Evolutionary conservation across 2,888 invertebrate species (phyloP).

Genomic region (Coenonympha glycerion): DNA sequence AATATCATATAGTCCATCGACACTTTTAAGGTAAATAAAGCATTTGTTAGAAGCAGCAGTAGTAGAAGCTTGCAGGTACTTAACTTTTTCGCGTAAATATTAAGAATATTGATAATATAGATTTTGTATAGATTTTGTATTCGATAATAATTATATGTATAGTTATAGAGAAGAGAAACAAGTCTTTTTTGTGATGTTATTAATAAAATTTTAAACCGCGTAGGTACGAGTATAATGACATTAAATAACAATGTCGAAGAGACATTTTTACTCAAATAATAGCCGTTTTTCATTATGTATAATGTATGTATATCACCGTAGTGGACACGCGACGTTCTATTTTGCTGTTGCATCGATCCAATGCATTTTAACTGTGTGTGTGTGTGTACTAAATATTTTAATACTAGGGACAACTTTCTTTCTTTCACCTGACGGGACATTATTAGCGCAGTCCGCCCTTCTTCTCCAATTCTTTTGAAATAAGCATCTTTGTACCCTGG

Average conservation of each 20-base stretch:
- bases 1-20: too few relatives aligned
- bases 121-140: too few relatives aligned
- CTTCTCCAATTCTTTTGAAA: background rate
- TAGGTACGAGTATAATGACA: too few relatives aligned
- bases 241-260: background rate
- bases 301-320: conserved; percentile 22
- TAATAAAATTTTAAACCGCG: too few relatives aligned
- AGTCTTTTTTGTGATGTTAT: too few relatives aligned
- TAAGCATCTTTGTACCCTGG: background rate
- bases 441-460: background rate
- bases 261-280: conserved; percentile 18
- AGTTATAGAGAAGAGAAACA: too few relatives aligned
- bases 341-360: conserved; percentile 34
- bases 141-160: too few relatives aligned
- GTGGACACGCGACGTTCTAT: conserved; percentile 43
- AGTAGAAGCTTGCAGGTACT: too few relatives aligned
- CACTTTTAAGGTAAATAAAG: too few relatives aligned
- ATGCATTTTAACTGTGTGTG: conserved; percentile 7
- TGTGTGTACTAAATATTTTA: background rate
- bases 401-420: background rate
- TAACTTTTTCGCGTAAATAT: too few relatives aligned
- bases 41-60: too few relatives aligned
- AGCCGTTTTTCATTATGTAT: conserved; percentile 29
- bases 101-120: too few relatives aligned
- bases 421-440: background rate